A percentile compares a stretch with the other conserved stretches of the same genome.
Evolutionary conservation across 1,140 invertebrate genomes (phyloP).

Genomic region (Coptotermes formosanus): DNA sequence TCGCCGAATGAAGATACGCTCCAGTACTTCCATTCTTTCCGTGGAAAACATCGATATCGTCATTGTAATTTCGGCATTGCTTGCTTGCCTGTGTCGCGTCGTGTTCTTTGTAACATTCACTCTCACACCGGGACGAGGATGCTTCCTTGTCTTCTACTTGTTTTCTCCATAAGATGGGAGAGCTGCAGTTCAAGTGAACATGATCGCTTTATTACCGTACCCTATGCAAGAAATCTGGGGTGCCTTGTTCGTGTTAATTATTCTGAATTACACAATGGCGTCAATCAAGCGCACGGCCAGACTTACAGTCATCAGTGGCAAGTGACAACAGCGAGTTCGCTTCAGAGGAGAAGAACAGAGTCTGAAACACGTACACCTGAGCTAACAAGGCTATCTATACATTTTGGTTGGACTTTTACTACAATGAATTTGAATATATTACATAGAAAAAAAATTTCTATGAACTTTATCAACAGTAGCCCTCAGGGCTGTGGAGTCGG

Average conservation of each 20-base stretch:
- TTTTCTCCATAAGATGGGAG: background rate
- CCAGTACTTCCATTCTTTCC: slow-evolving; percentile 1
- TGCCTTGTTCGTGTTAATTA: background rate
- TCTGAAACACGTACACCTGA: background rate
- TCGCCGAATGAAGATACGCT: slow-evolving; percentile 1
- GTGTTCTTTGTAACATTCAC: slow-evolving; percentile 15
- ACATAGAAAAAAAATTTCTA: background rate
- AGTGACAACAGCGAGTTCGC: too few species aligned
- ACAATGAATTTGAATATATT: background rate
- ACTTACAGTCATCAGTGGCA: too few species aligned
- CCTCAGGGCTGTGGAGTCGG: too few species aligned
- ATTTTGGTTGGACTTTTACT: background rate
- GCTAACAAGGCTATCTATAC: background rate
- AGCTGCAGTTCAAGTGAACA: background rate
- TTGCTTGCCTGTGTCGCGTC: background rate
- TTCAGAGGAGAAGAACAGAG: background rate
- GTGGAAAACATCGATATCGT: background rate
- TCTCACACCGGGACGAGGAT: background rate
- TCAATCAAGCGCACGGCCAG: background rate
- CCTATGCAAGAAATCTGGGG: background rate
- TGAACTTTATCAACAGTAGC: background rate
- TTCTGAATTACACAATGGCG: background rate
- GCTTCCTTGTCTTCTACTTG: background rate
- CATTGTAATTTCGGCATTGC: background rate
- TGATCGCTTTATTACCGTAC: background rate